Evolutionary conservation across 2,113 vertebrate genomes (phyloP).

Genomic region (Andinoacara biseriatus): DNA sequence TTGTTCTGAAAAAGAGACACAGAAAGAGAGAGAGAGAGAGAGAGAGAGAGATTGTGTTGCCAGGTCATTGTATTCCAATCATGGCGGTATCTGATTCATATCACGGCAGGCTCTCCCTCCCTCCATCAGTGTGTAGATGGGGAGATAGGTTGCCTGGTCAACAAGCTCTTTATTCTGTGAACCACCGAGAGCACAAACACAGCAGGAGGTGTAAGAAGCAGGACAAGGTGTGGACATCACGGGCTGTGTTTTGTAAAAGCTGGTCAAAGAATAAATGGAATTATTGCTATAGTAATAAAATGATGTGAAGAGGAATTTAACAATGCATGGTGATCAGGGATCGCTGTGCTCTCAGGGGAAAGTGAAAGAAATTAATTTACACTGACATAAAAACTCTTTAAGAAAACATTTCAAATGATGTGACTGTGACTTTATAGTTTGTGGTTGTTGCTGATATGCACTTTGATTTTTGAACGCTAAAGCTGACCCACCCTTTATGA

Average conservation of each 20-base stretch:
- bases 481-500: background rate
- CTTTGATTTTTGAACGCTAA: background rate
- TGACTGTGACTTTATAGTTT: background rate
- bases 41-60: slow-evolving; percentile 10
- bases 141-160: slow-evolving; percentile 52
- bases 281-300: background rate
- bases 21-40: background rate
- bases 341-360: background rate
- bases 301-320: background rate
- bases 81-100: slow-evolving; percentile 63
- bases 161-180: slow-evolving; percentile 40
- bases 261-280: background rate
- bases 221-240: background rate
- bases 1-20: slow-evolving; percentile 45
- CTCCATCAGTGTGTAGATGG: slow-evolving; percentile 37
- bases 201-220: background rate
- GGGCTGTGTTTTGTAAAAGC: background rate
- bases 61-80: slow-evolving; percentile 64
- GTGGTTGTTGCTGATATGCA: background rate
- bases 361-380: background rate
- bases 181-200: slow-evolving; percentile 15
- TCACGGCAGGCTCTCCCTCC: slow-evolving; percentile 42
- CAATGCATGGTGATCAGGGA: background rate
- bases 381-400: background rate
- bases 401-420: background rate